These are phyloP conservation scores for Otolemur garnettii DNA, from an alignment of 2,113 vertebrate genomes.

Conservation along the genomic window DNA sequence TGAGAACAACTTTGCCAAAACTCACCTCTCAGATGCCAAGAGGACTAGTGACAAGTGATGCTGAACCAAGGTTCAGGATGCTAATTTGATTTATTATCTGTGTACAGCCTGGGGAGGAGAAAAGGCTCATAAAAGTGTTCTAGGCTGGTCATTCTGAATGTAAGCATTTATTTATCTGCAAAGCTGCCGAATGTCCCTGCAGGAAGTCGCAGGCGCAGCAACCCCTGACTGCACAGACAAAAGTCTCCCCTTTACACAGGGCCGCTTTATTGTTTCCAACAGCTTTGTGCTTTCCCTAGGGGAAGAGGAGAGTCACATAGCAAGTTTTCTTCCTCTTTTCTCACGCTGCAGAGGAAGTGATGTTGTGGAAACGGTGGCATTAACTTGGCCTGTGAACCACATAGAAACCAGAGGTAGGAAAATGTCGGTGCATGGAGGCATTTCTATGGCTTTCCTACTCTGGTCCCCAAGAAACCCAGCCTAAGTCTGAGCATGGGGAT, in stretches of 20 bases:
- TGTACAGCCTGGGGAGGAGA: constrained; percentile 80
- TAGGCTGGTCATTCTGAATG: constrained; percentile 81
- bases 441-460: background rate
- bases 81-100: constrained; percentile 84
- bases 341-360: constrained; percentile 82
- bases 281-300: constrained; percentile 82
- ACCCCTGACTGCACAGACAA: constrained; percentile 79
- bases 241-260: constrained; percentile 78
- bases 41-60: constrained; percentile 57
- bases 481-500: background rate
- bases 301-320: constrained; percentile 73
- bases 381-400: constrained; percentile 69
- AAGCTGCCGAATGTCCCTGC: constrained; percentile 79
- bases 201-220: constrained; percentile 77
- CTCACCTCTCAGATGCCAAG: background rate
- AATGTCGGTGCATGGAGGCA: background rate
- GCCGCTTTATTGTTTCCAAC: constrained; percentile 81
- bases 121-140: constrained; percentile 82
- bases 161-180: constrained; percentile 83
- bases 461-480: background rate
- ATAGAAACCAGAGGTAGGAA: constrained; percentile 22
- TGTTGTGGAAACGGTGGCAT: constrained; percentile 77
- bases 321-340: constrained; percentile 82
- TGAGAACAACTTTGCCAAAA: background rate
- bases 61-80: constrained; percentile 68